phyloP scores from a whole-genome alignment of 2,113 vertebrate genomes.

The Plecturocebus donacophilus region DNA sequence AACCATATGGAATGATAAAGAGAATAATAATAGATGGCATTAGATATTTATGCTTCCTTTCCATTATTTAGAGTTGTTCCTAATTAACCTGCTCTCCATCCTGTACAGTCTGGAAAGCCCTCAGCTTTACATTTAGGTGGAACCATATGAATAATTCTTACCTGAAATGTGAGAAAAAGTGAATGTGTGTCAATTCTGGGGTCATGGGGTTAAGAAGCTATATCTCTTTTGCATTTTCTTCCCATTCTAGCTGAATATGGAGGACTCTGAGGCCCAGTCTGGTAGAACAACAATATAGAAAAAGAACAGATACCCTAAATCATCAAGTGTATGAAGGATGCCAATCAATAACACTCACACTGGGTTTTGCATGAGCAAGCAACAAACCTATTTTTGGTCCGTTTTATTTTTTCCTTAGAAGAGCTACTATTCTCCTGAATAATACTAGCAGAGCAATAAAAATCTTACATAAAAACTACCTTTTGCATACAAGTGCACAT shows the following conservation, averaged over 20 bases:
- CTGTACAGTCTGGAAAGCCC: background rate
- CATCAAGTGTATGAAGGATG: background rate
- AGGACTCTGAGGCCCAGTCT: background rate
- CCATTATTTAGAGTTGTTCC: background rate
- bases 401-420: background rate
- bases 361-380: background rate
- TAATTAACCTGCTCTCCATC: background rate
- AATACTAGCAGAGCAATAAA: background rate
- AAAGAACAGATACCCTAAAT: background rate
- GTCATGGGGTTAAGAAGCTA: background rate
- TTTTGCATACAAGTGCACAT: background rate
- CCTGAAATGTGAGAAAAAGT: background rate
- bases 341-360: background rate
- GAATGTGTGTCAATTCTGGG: background rate
- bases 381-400: background rate
- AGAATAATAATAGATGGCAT: background rate
- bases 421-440: background rate
- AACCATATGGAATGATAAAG: background rate
- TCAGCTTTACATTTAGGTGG: background rate
- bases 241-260: background rate
- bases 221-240: background rate
- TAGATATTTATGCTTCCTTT: background rate
- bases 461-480: background rate
- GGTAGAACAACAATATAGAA: background rate
- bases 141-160: background rate